phyloP scores from a whole-genome alignment of 1,140 invertebrate species.

The Thaumatotibia leucotreta region DNA sequence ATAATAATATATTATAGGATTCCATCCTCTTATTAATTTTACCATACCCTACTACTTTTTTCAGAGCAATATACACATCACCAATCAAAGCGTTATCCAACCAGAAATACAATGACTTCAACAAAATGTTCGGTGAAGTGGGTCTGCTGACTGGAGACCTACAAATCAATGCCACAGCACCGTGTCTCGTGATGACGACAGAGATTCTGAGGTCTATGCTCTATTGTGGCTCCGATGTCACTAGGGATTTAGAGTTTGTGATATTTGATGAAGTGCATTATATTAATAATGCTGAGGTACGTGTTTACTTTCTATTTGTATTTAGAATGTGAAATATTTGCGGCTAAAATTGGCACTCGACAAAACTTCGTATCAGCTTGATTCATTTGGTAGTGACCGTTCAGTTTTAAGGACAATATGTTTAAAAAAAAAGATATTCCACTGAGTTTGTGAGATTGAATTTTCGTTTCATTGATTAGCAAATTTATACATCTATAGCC shows the following conservation, averaged over 20 bases:
- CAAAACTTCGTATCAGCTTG: too few relatives aligned
- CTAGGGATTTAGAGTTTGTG: conserved; percentile 98
- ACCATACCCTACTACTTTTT: conserved; percentile 37
- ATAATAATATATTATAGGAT: too few relatives aligned
- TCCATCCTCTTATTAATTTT: neutral
- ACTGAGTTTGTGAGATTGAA: too few relatives aligned
- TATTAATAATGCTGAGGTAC: conserved; percentile 96
- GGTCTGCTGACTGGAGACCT: conserved; percentile 97
- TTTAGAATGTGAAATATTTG: too few relatives aligned
- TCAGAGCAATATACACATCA: conserved; percentile 97
- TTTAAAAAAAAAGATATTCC: too few relatives aligned
- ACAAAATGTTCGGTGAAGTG: conserved; percentile 93
- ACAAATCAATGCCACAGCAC: conserved; percentile 95
- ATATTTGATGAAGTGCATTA: conserved; percentile 99
- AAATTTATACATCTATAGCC: too few relatives aligned
- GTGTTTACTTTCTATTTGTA: conserved; percentile 19
- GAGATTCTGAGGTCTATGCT: conserved; percentile 99
- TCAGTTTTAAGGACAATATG: too few relatives aligned
- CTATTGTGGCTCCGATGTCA: conserved; percentile 96
- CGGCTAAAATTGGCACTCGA: too few relatives aligned
- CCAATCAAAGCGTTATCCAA: conserved; percentile 99
- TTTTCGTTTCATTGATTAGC: too few relatives aligned
- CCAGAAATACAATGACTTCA: conserved; percentile 99
- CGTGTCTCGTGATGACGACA: conserved; percentile 99
- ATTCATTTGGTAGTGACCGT: too few relatives aligned